Evolutionary conservation across 2,888 invertebrate species (phyloP), one percentile per base, ranked within the genome.

Genomic region (Hedychridium roseum): DNA sequence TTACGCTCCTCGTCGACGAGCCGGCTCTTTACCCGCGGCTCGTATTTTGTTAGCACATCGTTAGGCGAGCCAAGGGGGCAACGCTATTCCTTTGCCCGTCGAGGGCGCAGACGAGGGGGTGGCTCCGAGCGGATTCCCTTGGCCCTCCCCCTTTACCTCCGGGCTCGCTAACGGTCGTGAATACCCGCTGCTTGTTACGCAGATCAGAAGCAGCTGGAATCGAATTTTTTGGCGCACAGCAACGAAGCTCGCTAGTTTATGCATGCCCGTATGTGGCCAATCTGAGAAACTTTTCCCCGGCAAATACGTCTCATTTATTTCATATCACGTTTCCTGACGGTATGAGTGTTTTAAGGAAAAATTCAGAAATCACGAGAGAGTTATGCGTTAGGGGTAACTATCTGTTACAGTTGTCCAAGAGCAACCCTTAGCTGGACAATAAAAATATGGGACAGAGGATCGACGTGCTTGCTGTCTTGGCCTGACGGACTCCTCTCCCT

Each of bases 31-130:
- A 74, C 73, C 70, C 68, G 64, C 50, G 59, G 62, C 45, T 62
- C 70, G 66, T 68, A 69, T 70, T 76, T 74, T 76, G 76, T 76
- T 76, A 69, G 76, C 74, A 76, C 76, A 76, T 76, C 76, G 75
- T 76, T 76, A 76, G 74, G 71, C 60, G 61, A 53, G 61, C 60
- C 32, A 35, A 36, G 61, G 58, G 49, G 57, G 74, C 67, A 66
- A 72, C 65, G 61, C 64, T 64, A 60, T 68, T 70, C 58, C 54
- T 50, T 50, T 28, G 21, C 18, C 26, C 16, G n/a, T 15, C 12
- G 27, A 11, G 21, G 2, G 17, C 15, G 27, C 14, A 2, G 15
- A 11, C 18, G 23, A 20, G 40, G 28, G 32, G 11, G 3, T 18
- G n/a, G 31, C 17, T 6, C 12, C 6, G 2, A 37, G 14, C 12